phyloP scores from a whole-genome alignment of 1,140 invertebrate species.

The Contarinia nasturtii region DNA sequence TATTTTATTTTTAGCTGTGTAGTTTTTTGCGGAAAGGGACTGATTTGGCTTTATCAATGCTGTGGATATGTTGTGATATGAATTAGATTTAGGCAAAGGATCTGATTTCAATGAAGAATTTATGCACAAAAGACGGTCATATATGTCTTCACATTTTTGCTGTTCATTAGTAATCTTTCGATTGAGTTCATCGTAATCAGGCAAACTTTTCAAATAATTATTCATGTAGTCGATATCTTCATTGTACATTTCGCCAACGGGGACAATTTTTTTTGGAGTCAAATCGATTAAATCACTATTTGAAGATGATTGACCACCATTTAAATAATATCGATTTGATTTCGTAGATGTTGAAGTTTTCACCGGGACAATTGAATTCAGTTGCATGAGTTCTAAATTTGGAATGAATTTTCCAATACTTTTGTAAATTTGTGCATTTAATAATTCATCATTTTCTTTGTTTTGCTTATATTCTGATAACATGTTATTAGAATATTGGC shows the following conservation, averaged over 20 bases:
- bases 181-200: slow-evolving; percentile 22
- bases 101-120: slow-evolving; percentile 1
- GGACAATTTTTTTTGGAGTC: neutral
- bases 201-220: slow-evolving; percentile 22
- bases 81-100: slow-evolving; percentile 17
- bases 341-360: too few relatives aligned
- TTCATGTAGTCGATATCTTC: slow-evolving; percentile 25
- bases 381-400: too few relatives aligned
- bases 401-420: too few relatives aligned
- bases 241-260: slow-evolving; percentile 15
- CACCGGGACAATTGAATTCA: too few relatives aligned
- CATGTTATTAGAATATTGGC: too few relatives aligned
- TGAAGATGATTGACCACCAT: too few relatives aligned
- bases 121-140: slow-evolving; percentile 10
- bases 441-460: too few relatives aligned
- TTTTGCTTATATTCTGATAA: too few relatives aligned
- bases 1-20: slow-evolving; percentile 4
- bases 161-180: slow-evolving; percentile 21
- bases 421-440: too few relatives aligned
- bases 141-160: slow-evolving; percentile 21
- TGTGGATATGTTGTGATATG: slow-evolving; percentile 12
- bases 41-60: neutral
- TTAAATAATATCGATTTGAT: too few relatives aligned
- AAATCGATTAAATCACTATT: slow-evolving; percentile 3
- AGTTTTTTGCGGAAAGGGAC: slow-evolving; percentile 1